Evolutionary conservation across 2,797 vertebrate genomes (phyloP), one percentile per base, ranked within the genome.

Genomic region (Megalops cyprinoides): DNA sequence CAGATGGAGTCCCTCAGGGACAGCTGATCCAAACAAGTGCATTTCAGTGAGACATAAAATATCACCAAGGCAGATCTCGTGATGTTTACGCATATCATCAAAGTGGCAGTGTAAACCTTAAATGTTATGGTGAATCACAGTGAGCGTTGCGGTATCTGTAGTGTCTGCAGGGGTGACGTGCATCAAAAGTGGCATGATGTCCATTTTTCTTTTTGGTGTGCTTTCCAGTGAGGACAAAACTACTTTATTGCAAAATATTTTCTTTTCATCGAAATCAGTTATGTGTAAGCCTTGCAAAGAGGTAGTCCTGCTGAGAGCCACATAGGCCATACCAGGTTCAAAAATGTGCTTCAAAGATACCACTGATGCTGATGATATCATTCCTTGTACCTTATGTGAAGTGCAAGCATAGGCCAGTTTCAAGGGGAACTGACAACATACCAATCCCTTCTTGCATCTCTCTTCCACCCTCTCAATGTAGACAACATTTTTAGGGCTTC

Each of bases 31-130:
- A 10, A 73, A 74, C 28, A 81, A 12, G 20, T 86, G 81, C 31
- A 77, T 86, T 81, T 79, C 84, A n/a, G 78, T 86, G 4, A 83
- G 12, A 12, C 83, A 82, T 28, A 83, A 55, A 53, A 85, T 23
- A 39, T 82, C 80, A n/a, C 53, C 34, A 0, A 84, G 51, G 4
- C n/a, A 1, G 0, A 84, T 46, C 7, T 69, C 75, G n/a, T 86
- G 81, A 4, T 86, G 87, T 0, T 31, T 75, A 79, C 55, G 84
- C 3, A 86, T 56, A 73, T 85, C 83, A 39, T 51, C 56, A 0
- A 80, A 62, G 42, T 86, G 83, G 80, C 60, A 39, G 9, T 25
- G 49, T 7, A 85, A n/a, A 6, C 79, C 79, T 20, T 84, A 42
- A 0, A 39, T 48, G 42, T 74, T 74, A 39, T 42, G 14, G 44